Base-by-base conservation (phyloP, 2,797 vertebrate species). In the Cottoperca gobio region DNA sequence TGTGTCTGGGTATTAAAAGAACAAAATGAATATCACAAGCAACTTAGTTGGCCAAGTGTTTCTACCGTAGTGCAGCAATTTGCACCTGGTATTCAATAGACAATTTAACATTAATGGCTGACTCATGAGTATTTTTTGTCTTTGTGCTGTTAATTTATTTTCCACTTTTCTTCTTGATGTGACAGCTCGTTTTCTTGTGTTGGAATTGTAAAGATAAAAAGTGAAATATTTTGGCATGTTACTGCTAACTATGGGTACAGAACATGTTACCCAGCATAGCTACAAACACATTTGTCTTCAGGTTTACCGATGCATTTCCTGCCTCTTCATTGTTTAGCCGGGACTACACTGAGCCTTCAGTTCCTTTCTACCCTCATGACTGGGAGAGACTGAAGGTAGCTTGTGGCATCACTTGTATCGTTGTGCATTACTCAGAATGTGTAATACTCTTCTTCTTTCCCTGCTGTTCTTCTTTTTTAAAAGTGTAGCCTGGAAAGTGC, bases 61-160 rank as follows among this genome's bases (percentile, higher is more conserved):
- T 57, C 37, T 73, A 60, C 13, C 17, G 35, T 35, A 64, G 55
- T 62, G 55, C 54, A 73, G 8, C 54, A 58, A 40, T 70, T 70
- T 75, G 63, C 64, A 79, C 59, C 71, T 78, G 79, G 24, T 76
- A 54, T 63, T 70, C 28, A 61, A 50, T 50, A 65, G 63, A 76
- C 48, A 13, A 45, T 46, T 73, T 23, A 57, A 60, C 69, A 61
- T 55, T 55, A 50, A 71, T 52, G 31, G 33, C 35, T 73, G 69
- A 70, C 24, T 70, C 73, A 71, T 33, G 14, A 71, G 23, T 62
- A 9, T 13, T 46, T 70, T 70, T 72, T 46, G 33, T 40, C 40
- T 70, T 52, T 66, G 39, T 37, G 24, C 12, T 6, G 11, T 26
- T 28, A 1, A 45, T 50, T 64, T 39, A 6, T 24, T 49, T 52